Base-by-base conservation (phyloP, 2,797 vertebrate genomes). In the Picus viridis region DNA sequence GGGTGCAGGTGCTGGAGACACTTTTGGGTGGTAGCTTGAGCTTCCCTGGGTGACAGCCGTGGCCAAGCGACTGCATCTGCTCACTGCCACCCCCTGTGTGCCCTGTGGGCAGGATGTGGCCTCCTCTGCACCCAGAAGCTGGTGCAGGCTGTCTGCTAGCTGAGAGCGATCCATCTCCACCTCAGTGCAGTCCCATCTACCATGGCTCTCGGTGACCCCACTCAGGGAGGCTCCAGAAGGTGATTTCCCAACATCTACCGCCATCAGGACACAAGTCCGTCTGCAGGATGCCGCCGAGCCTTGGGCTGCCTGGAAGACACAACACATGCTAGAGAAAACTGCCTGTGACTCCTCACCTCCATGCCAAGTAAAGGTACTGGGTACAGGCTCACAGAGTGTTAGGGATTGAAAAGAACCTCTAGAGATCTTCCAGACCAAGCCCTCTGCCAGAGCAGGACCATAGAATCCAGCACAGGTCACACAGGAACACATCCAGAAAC, bases 231-330 rank as follows among this genome's bases (percentile, higher is more conserved):
- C 86, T 41, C 96, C 92, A n/a, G 72, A 56, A 86, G 95, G 90
- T 4, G 76, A 94, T 43, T 94, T 97, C 88, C 98, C 97, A 96
- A 96, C 97, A 90, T 90, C 95, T 89, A 97, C 90, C 5, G 96
- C 97, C 97, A 98, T 97, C 4, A 6, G 88, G 79, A 69, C 39
- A 34, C 43, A 72, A 47, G 27, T 58, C 39, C 75, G 47, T 47
- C 58, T 0, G 5, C 53, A 26, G 36, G 62, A 22, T 0, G 3
- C 4, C 1, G 29, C 39, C 4, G 43, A 83, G 76, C 23, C 80
- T 88, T 16, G n/a, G 68, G 76, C 57, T 67, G 80, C 91, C 97
- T 98, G 96, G 29, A 95, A 92, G 0, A 86, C 62, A 94, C 23
- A 80, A 56, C 20, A 56, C 36, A 56, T 0, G 1, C 53, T 17